Conservation (phyloP, 2,113 vertebrate species). For the Patagioenas fasciata region DNA sequence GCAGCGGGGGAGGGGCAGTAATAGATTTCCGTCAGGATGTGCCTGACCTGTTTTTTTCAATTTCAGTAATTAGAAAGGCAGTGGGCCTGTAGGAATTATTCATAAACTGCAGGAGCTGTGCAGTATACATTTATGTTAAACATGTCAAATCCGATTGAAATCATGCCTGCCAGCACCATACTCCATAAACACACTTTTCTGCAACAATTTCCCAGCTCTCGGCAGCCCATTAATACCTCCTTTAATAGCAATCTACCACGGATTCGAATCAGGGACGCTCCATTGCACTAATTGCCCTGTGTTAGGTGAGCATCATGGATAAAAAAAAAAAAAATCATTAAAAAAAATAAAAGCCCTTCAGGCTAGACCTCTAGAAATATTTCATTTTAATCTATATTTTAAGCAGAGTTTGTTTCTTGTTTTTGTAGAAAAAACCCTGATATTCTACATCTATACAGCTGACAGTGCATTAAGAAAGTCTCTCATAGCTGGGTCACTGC, state of each 20-base stretch:
- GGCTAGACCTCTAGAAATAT: constrained; percentile 79
- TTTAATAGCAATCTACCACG: constrained; percentile 77
- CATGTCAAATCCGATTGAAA: constrained; percentile 83
- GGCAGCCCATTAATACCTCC: constrained; percentile 79
- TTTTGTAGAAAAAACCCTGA: neutral
- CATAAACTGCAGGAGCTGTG: constrained; percentile 75
- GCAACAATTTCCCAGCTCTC: constrained; percentile 70
- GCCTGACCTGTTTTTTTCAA: constrained; percentile 78
- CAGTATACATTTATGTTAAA: constrained; percentile 87
- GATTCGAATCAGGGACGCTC: constrained; percentile 74
- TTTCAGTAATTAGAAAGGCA: constrained; percentile 81
- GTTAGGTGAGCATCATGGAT: constrained; percentile 77
- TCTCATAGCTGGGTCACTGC: neutral
- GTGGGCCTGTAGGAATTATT: constrained; percentile 80
- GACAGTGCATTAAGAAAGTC: neutral
- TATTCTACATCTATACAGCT: neutral
- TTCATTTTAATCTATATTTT: constrained; percentile 69
- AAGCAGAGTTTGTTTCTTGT: constrained; percentile 39
- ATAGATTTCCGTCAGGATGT: constrained; percentile 76
- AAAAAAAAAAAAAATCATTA: constrained; percentile 60
- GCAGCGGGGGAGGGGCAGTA: constrained; percentile 36
- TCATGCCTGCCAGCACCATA: constrained; percentile 76
- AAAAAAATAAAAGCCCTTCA: constrained; percentile 69
- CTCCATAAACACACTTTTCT: constrained; percentile 73
- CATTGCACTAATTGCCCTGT: constrained; percentile 76